These are phyloP conservation scores for Marronus borbonicus DNA, from an alignment of 2,888 invertebrate species.

Conservation along the genomic window DNA sequence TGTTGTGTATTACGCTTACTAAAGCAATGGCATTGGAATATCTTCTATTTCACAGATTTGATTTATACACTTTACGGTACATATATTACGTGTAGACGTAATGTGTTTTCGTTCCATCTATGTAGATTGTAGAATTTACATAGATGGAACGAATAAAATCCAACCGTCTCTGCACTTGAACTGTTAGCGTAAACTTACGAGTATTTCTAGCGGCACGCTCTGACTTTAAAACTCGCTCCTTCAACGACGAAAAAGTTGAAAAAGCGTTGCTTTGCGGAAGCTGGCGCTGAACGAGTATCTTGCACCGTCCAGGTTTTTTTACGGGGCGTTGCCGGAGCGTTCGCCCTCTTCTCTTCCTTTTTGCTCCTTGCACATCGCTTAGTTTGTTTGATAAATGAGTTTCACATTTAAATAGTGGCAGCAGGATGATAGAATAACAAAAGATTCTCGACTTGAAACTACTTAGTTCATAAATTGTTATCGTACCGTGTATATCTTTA, in stretches of 20 bases:
- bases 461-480: background rate
- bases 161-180: background rate
- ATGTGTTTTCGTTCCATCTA: too few species aligned
- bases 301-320: background rate
- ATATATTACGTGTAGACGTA: too few species aligned
- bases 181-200: background rate
- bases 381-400: slow-evolving; percentile 11
- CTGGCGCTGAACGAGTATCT: background rate
- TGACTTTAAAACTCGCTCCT: background rate
- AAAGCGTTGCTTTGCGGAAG: background rate
- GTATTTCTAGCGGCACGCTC: background rate
- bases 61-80: too few species aligned
- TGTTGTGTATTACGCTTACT: too few species aligned
- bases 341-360: background rate
- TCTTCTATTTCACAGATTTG: too few species aligned
- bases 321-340: background rate
- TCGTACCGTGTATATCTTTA: background rate
- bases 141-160: background rate
- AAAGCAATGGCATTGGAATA: too few species aligned
- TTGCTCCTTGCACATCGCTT: background rate
- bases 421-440: background rate
- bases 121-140: too few species aligned
- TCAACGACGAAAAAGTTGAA: background rate
- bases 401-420: background rate
- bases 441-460: slow-evolving; percentile 5